phyloP scores from a whole-genome alignment of 2,113 vertebrate genomes.

The Laterallus jamaicensis region DNA sequence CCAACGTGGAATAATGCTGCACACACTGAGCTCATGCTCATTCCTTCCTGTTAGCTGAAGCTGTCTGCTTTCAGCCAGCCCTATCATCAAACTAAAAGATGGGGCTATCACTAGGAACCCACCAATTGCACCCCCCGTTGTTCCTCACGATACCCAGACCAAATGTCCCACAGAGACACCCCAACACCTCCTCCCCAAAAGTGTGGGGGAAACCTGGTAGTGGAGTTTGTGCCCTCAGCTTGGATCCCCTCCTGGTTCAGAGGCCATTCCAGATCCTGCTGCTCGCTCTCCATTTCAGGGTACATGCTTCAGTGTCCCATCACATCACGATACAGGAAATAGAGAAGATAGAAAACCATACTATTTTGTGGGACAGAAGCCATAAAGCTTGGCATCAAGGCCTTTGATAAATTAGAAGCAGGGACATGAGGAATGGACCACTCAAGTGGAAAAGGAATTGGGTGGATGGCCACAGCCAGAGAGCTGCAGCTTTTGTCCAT shows the following conservation, averaged over 20 bases:
- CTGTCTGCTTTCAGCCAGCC: not conserved
- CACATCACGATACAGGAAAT: accelerated
- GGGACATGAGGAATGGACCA: too few relatives aligned
- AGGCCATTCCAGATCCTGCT: not conserved
- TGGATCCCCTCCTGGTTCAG: not conserved
- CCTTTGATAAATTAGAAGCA: too few relatives aligned
- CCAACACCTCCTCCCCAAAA: not conserved
- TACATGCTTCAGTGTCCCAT: not conserved
- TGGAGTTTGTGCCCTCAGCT: not conserved
- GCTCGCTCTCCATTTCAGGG: accelerated
- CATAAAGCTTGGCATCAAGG: not conserved
- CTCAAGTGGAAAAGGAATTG: too few relatives aligned
- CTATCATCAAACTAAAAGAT: not conserved
- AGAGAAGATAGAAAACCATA: not conserved
- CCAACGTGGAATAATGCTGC: not conserved
- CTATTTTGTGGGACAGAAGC: not conserved
- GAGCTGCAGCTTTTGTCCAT: too few relatives aligned
- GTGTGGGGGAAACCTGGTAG: not conserved
- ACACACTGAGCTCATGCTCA: not conserved
- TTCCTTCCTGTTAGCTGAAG: not conserved
- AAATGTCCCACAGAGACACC: not conserved
- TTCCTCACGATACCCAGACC: not conserved
- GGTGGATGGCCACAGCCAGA: too few relatives aligned
- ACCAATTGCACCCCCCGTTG: not conserved
- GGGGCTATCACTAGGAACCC: not conserved